These are phyloP conservation scores for Euproctis similis DNA, from an alignment of 2,888 invertebrate genomes.

Conservation along the genomic window DNA sequence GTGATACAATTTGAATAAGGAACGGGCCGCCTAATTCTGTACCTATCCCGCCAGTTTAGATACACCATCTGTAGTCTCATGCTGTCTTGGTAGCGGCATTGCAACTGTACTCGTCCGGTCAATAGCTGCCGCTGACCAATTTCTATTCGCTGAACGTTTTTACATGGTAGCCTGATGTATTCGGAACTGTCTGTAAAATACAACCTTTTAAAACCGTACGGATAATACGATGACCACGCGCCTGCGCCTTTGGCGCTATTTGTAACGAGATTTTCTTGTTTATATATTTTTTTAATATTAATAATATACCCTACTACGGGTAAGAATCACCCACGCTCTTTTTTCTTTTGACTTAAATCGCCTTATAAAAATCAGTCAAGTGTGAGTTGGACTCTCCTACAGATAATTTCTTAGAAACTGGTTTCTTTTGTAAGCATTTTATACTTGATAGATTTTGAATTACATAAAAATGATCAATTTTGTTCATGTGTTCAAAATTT, in stretches of 20 bases:
- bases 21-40: slow-evolving; percentile 31
- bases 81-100: slow-evolving; percentile 65
- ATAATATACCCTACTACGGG: too few relatives aligned
- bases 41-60: slow-evolving; percentile 29
- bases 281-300: too few relatives aligned
- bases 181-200: slow-evolving; percentile 1
- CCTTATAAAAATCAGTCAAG: too few relatives aligned
- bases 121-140: slow-evolving; percentile 37
- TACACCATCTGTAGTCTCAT: slow-evolving; percentile 50
- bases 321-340: too few relatives aligned
- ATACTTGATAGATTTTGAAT: too few relatives aligned
- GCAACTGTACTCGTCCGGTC: slow-evolving; percentile 55
- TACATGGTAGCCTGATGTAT: slow-evolving; percentile 5
- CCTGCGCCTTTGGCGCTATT: slow-evolving; percentile 25
- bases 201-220: slow-evolving; percentile 10
- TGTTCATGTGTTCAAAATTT: too few relatives aligned
- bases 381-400: too few relatives aligned
- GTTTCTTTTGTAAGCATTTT: too few relatives aligned
- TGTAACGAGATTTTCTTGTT: background rate
- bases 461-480: too few relatives aligned
- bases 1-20: slow-evolving; percentile 11
- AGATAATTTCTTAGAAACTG: too few relatives aligned
- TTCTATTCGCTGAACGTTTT: slow-evolving; percentile 19
- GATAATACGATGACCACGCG: slow-evolving; percentile 19
- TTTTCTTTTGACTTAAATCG: too few relatives aligned